A percentile compares a stretch with the other conserved stretches of the same genome.
Evolutionary conservation across 1,140 invertebrate species (phyloP).

Genomic region (Calliphora vicina): DNA sequence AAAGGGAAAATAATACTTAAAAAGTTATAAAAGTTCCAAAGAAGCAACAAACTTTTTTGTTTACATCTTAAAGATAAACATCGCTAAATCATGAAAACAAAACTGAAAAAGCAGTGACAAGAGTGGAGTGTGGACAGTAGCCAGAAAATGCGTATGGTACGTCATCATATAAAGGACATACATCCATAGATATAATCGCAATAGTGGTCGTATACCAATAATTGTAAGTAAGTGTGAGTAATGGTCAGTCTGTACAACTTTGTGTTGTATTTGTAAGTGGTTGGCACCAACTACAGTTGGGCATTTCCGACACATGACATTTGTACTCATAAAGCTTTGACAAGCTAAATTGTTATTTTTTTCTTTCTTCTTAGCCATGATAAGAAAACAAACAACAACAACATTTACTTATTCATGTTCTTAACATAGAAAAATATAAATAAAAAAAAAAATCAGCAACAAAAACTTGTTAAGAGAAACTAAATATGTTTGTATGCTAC

Average conservation of each 20-base stretch:
- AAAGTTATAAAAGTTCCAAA: neutral
- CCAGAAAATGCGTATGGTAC: neutral
- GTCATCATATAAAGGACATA: neutral
- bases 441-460: neutral
- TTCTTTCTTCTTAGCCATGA: neutral
- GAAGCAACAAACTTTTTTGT: neutral
- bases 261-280: too few species aligned
- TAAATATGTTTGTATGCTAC: constrained; percentile 15
- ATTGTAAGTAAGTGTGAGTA: neutral
- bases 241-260: neutral
- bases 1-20: neutral
- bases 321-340: constrained; percentile 31
- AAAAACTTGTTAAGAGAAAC: neutral
- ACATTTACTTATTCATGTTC: neutral
- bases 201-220: too few species aligned
- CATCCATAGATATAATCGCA: too few species aligned
- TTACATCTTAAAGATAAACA: constrained; percentile 14
- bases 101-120: too few species aligned
- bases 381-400: constrained; percentile 1
- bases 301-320: constrained; percentile 25
- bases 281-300: neutral
- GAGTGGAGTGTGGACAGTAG: neutral
- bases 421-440: neutral
- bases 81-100: constrained; percentile 4
- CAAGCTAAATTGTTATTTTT: constrained; percentile 31